Percentiles rank a stretch among this genome's conserved stretches.
phyloP scores from a whole-genome alignment of 1,140 invertebrate species.

The Drosophila subobscura region DNA sequence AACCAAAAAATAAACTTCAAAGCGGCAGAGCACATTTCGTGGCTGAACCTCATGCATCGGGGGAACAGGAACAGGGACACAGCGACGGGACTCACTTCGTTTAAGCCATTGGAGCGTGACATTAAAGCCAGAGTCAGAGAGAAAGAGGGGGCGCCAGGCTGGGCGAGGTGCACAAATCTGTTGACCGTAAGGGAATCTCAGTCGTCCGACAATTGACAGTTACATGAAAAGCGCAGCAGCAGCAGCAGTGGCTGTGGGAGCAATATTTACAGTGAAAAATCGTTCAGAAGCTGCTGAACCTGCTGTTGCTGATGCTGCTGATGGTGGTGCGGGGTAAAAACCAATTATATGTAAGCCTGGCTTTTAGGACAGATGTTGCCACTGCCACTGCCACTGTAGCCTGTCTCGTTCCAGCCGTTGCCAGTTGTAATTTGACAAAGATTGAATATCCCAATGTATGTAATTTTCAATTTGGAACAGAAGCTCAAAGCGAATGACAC shows the following conservation, averaged over 20 bases:
- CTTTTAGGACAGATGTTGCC: constrained; percentile 10
- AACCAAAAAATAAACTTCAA: too few species aligned
- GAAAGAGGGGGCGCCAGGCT: too few species aligned
- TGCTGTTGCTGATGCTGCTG: neutral
- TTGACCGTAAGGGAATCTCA: constrained; percentile 44
- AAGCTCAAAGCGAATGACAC: constrained; percentile 10
- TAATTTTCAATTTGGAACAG: constrained; percentile 46
- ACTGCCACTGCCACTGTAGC: constrained; percentile 6
- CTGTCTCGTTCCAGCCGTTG: constrained; percentile 15
- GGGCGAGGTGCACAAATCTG: constrained; percentile 15
- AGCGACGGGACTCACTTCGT: too few species aligned
- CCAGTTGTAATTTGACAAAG: constrained; percentile 41
- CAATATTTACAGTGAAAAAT: constrained; percentile 38
- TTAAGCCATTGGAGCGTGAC: constrained; percentile 26
- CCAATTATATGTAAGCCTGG: constrained; percentile 46
- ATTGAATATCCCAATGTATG: constrained; percentile 50
- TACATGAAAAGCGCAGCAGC: constrained; percentile 37
- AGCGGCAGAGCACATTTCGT: too few species aligned
- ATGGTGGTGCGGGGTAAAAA: constrained; percentile 10
- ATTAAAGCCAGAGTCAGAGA: constrained; percentile 1
- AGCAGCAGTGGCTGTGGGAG: neutral
- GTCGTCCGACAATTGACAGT: constrained; percentile 61
- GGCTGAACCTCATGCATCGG: too few species aligned
- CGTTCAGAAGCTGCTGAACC: too few species aligned
- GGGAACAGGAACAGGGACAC: neutral